Percentiles rank a stretch among this genome's conserved stretches.
These are phyloP conservation scores for Leptestheria dahalacensis DNA, from an alignment of 1,140 invertebrate genomes.

Conservation along the genomic window DNA sequence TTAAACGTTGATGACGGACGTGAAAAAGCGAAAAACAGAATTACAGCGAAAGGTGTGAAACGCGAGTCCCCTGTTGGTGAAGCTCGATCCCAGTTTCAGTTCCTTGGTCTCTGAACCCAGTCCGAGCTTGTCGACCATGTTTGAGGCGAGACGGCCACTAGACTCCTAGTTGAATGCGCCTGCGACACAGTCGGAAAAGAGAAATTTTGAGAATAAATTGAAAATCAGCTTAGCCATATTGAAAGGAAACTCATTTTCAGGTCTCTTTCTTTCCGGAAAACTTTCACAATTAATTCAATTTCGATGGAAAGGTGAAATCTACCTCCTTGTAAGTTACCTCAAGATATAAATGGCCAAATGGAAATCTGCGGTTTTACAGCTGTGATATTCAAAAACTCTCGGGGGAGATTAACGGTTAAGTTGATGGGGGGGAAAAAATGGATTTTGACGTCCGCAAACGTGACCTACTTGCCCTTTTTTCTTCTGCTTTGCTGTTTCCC, in stretches of 20 bases:
- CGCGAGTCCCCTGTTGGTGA: slow-evolving; percentile 47
- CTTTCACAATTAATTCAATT: not conserved
- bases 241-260: not conserved
- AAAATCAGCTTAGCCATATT: not conserved
- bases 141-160: not conserved
- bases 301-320: too few species aligned
- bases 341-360: too few species aligned
- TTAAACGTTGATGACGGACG: not conserved
- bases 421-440: not conserved
- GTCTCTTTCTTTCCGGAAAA: not conserved
- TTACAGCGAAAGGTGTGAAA: slow-evolving; percentile 81
- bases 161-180: not conserved
- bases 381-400: too few species aligned
- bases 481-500: not conserved
- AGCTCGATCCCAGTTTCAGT: slow-evolving; percentile 66
- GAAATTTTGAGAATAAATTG: not conserved
- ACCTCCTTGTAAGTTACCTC: too few species aligned
- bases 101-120: slow-evolving; percentile 58
- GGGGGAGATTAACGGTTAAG: too few species aligned
- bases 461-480: not conserved
- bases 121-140: slow-evolving; percentile 52
- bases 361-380: too few species aligned
- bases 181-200: not conserved
- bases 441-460: not conserved
- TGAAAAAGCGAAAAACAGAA: slow-evolving; percentile 24